These are phyloP conservation scores for Minunthozetes semirufus DNA, from an alignment of 2,888 invertebrate species.

Conservation along the genomic window DNA sequence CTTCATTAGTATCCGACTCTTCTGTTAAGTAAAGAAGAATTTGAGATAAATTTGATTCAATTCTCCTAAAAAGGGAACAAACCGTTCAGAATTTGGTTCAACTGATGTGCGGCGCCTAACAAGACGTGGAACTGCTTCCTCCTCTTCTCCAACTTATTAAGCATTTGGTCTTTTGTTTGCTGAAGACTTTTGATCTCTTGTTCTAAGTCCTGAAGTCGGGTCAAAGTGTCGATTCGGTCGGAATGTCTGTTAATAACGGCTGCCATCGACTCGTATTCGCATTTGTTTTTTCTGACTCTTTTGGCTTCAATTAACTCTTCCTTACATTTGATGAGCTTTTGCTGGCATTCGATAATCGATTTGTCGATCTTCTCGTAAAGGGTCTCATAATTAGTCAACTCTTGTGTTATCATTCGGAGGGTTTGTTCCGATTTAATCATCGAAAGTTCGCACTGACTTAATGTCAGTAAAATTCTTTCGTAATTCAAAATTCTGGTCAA, in stretches of 20 bases:
- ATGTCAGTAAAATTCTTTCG: conserved; percentile 51
- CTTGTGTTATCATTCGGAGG: conserved; percentile 72
- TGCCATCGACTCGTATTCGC: conserved; percentile 84
- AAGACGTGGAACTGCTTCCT: conserved; percentile 84
- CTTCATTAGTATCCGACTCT: neutral
- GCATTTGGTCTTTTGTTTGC: conserved; percentile 57
- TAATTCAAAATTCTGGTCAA: conserved; percentile 30
- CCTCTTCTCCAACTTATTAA: conserved; percentile 69
- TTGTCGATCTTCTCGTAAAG: conserved; percentile 63
- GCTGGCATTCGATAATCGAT: conserved; percentile 47
- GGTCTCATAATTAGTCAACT: conserved; percentile 71
- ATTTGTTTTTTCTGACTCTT: conserved; percentile 48
- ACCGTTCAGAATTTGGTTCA: conserved; percentile 71
- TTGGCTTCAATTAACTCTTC: conserved; percentile 48
- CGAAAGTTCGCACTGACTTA: conserved; percentile 80
- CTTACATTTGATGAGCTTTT: conserved; percentile 48
- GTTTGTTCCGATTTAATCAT: conserved; percentile 73
- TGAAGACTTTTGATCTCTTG: conserved; percentile 63
- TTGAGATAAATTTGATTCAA: neutral
- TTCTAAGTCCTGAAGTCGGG: conserved; percentile 60
- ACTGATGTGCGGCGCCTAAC: conserved; percentile 74
- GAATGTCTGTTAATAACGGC: conserved; percentile 85
- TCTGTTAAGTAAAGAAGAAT: neutral
- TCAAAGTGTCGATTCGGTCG: conserved; percentile 63
- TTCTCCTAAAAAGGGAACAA: conserved; percentile 44